Percentiles rank a stretch among this genome's conserved stretches.
Evolutionary conservation across 2,113 vertebrate species (phyloP).

Genomic region (Burhinus oedicnemus): DNA sequence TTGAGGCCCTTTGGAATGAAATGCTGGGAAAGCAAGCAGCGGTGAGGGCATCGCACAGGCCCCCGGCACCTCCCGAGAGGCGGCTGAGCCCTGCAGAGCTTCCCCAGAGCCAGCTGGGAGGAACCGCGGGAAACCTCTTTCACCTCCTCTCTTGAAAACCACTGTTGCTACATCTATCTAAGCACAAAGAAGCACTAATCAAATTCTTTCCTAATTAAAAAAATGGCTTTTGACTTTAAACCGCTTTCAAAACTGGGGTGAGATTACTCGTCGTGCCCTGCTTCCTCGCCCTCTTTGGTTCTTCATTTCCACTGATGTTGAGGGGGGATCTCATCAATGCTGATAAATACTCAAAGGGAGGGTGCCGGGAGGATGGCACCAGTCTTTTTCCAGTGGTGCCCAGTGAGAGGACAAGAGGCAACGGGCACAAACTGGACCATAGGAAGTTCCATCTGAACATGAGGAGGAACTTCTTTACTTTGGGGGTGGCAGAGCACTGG

Average conservation of each 20-base stretch:
- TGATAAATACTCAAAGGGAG: too few relatives aligned
- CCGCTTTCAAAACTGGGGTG: neutral
- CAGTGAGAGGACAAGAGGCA: too few relatives aligned
- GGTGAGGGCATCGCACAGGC: neutral
- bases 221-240: neutral
- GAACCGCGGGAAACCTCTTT: rapidly evolving
- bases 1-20: neutral
- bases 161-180: neutral
- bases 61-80: neutral
- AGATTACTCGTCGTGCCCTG: neutral
- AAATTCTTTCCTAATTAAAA: neutral
- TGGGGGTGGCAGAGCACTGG: too few relatives aligned
- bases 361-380: too few relatives aligned
- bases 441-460: too few relatives aligned
- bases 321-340: too few relatives aligned
- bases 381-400: too few relatives aligned
- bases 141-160: neutral
- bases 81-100: neutral
- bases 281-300: rapidly evolving
- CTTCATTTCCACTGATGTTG: rapidly evolving
- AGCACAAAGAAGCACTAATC: neutral
- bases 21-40: neutral
- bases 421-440: too few relatives aligned
- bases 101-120: neutral
- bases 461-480: too few relatives aligned